These are phyloP conservation scores for Dilophus febrilis DNA, from an alignment of 2,888 invertebrate species.

Conservation along the genomic window DNA sequence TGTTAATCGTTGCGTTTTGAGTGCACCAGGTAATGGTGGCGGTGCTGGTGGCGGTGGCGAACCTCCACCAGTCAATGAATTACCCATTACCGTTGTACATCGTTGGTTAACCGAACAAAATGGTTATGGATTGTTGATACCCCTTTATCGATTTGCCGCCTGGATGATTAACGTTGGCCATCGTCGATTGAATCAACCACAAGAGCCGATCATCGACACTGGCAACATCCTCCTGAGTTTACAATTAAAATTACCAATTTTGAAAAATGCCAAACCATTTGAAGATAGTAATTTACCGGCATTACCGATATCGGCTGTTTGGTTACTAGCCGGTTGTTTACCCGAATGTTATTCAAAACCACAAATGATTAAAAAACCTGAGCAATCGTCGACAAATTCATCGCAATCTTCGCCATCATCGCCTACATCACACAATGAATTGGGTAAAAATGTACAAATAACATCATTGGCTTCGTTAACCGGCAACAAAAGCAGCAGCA, in stretches of 20 bases:
- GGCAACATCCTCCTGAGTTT: constrained; percentile 31
- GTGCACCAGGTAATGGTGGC: constrained; percentile 28
- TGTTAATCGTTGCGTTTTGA: constrained; percentile 57
- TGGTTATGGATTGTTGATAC: constrained; percentile 55
- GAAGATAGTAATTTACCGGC: constrained; percentile 22
- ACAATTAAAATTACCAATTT: constrained; percentile 59
- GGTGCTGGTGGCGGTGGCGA: too few relatives aligned
- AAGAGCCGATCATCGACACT: constrained; percentile 10
- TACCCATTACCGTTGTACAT: too few relatives aligned
- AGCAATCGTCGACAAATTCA: too few relatives aligned
- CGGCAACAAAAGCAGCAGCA: neutral
- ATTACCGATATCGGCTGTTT: constrained; percentile 47
- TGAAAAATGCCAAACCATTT: constrained; percentile 39
- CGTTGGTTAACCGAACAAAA: constrained; percentile 45
- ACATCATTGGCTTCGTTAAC: too few relatives aligned
- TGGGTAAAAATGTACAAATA: too few relatives aligned
- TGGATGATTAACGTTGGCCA: constrained; percentile 35
- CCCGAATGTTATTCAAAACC: constrained; percentile 39
- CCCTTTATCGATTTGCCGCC: constrained; percentile 48
- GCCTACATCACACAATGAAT: too few relatives aligned
- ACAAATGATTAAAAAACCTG: constrained; percentile 18
- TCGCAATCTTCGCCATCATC: constrained; percentile 6
- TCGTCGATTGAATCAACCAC: constrained; percentile 24
- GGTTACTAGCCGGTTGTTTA: constrained; percentile 50
- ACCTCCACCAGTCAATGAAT: too few relatives aligned